Conservation (phyloP, 2,797 vertebrate species). For the Pristis pectinata region DNA sequence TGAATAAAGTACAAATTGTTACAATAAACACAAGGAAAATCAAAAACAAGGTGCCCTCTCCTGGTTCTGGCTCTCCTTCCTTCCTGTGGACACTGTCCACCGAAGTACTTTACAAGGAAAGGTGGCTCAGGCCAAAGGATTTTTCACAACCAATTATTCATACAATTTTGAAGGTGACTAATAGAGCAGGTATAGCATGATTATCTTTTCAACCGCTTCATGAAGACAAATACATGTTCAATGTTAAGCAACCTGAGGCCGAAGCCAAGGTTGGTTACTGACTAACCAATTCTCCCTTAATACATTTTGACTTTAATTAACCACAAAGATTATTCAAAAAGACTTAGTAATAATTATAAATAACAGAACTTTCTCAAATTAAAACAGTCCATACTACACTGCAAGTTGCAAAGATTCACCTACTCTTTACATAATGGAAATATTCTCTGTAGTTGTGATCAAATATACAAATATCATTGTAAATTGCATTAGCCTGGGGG, state of each 20-base stretch:
- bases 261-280: not conserved
- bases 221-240: not conserved
- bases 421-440: not conserved
- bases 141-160: not conserved
- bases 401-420: not conserved
- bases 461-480: not conserved
- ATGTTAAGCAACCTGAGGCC: too few species aligned
- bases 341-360: not conserved
- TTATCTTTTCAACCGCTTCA: not conserved
- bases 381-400: not conserved
- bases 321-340: not conserved
- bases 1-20: not conserved
- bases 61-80: not conserved
- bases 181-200: not conserved
- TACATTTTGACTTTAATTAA: not conserved
- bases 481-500: not conserved
- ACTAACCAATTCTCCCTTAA: not conserved
- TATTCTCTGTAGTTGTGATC: not conserved
- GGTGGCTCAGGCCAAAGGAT: not conserved
- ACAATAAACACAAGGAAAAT: not conserved
- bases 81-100: not conserved
- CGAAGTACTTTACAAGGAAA: not conserved
- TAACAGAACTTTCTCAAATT: not conserved
- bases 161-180: not conserved
- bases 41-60: not conserved